Percentiles rank a stretch among this genome's conserved stretches.
phyloP scores from a whole-genome alignment of 2,888 invertebrate genomes.

The Oegoconia quadripuncta region DNA sequence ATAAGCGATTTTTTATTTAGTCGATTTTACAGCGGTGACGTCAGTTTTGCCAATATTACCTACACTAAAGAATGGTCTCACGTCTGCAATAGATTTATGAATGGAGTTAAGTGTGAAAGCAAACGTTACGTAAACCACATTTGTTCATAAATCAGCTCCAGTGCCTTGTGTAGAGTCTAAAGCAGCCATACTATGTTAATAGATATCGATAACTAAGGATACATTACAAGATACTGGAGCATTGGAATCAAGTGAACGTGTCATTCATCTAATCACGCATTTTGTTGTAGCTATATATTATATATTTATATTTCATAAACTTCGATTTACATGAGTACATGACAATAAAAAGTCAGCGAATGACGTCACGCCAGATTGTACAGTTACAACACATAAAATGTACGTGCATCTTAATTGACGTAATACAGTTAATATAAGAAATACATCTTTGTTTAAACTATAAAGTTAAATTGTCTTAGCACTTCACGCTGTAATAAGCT shows the following conservation, averaged over 20 bases:
- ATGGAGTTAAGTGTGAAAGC: slow-evolving; percentile 43
- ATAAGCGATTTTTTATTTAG: too few relatives aligned
- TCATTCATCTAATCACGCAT: too few relatives aligned
- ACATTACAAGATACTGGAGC: too few relatives aligned
- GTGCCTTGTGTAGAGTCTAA: not conserved
- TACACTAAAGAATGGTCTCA: slow-evolving; percentile 3
- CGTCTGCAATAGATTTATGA: slow-evolving; percentile 19
- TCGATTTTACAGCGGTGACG: too few relatives aligned
- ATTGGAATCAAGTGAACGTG: too few relatives aligned
- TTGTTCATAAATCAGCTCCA: slow-evolving; percentile 16
- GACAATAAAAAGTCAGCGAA: too few relatives aligned
- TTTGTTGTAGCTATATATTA: too few relatives aligned
- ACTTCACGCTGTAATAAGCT: slow-evolving; percentile 50
- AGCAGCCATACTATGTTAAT: too few relatives aligned
- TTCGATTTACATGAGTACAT: too few relatives aligned
- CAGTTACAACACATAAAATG: slow-evolving; percentile 5
- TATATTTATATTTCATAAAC: too few relatives aligned
- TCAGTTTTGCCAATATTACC: not conserved
- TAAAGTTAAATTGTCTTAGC: slow-evolving; percentile 1
- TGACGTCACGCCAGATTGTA: slow-evolving; percentile 1
- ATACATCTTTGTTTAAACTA: not conserved
- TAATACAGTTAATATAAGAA: slow-evolving; percentile 8
- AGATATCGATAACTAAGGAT: too few relatives aligned
- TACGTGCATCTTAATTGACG: slow-evolving; percentile 5
- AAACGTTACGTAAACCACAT: slow-evolving; percentile 43